Conservation (phyloP, 1,140 invertebrate species). For the Hirudo medicinalis region DNA sequence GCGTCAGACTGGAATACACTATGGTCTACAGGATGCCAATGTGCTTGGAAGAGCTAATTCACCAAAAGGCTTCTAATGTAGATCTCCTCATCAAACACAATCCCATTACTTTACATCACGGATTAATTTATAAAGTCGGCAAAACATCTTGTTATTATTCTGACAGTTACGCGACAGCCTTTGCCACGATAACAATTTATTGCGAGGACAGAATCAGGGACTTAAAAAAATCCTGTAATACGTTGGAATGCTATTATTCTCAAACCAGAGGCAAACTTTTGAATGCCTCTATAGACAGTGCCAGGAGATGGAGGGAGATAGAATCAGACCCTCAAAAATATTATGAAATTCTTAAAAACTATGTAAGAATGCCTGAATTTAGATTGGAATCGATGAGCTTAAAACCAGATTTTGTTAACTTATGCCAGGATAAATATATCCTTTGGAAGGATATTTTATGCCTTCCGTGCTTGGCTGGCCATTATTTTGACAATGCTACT, state of each 20-base stretch:
- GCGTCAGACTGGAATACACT: neutral
- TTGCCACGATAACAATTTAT: neutral
- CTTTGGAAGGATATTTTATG: neutral
- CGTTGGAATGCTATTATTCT: constrained; percentile 7
- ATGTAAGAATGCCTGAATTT: neutral
- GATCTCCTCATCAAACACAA: constrained; percentile 1
- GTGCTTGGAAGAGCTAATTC: neutral
- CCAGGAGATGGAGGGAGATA: neutral
- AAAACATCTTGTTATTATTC: constrained; percentile 1
- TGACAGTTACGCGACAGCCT: neutral
- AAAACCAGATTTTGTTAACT: neutral
- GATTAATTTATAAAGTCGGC: neutral
- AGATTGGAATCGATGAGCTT: neutral
- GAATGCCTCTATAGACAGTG: constrained; percentile 3
- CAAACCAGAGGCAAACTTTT: neutral
- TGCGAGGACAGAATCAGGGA: constrained; percentile 2
- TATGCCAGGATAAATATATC: neutral
- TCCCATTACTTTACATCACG: neutral
- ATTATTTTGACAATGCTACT: neutral
- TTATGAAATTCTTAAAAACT: neutral
- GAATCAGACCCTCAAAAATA: constrained; percentile 7
- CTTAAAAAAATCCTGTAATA: neutral
- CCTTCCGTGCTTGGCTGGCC: neutral
- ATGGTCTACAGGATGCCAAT: neutral
- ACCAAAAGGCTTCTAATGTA: neutral